Evolutionary conservation across 1,140 invertebrate species (phyloP), one percentile per base, ranked within the genome.

Genomic region (Pogonognathellus flavescens): DNA sequence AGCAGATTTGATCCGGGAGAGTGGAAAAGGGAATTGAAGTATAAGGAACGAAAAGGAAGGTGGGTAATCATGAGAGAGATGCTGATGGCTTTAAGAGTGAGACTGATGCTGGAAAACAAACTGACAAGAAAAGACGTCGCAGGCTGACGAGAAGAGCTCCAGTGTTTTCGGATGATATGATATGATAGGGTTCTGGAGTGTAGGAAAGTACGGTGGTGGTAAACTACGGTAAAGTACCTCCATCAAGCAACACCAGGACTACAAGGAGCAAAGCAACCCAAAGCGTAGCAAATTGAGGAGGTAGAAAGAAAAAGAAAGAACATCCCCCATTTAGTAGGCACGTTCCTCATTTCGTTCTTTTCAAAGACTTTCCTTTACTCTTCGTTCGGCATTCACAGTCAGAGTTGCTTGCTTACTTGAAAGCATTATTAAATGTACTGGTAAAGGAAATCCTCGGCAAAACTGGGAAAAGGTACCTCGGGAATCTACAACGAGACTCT

Each of bases 241-340:
- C n/a, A 60, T 60, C 59, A 60, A 22, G 22, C 25, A 66, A 66
- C 5, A 14, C 55, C 22, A 25, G 62, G 20, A 66, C 25, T 66
- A 22, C 25, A 10, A 66, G 22, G 22, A 66, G 62, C 20, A 66
- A 66, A 66, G 62, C 22, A 25, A 66, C 14, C 20, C 62, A 66
- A 66, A 66, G 62, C 62, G 62, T 20, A 66, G 62, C 62, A 66
- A 66, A 66, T 66, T 66, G 62, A 66, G 20, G 62, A 14, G 25
- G 62, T 66, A 25, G 62, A 20, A 66, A 66, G 62, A 66, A 66
- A 11, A 66, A 25, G 62, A 20, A 66, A 66, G 62, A 66, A 66
- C 62, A 66, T 66, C 62, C 62, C 62, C 62, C 62, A 66, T 66
- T 66, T 66, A 66, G 62, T 25, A 66, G 62, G 62, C 62, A 66